Base-by-base conservation (phyloP, 1,140 invertebrate genomes). In the Arion vulgaris region DNA sequence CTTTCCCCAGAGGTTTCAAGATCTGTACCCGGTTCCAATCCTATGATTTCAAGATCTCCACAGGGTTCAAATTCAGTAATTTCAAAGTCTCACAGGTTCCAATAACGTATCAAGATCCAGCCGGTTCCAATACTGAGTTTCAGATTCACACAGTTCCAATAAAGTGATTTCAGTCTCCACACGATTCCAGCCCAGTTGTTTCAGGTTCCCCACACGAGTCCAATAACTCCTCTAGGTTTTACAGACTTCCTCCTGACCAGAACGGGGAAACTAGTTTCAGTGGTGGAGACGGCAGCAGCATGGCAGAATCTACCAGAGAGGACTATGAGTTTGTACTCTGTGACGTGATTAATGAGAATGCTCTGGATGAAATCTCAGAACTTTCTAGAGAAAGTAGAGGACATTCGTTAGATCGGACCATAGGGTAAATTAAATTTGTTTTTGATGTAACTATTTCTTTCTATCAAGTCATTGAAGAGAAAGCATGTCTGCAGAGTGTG, bases 361-460 rank as follows among this genome's bases (percentile, higher is more conserved):
- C 86, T 17, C 81, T 86, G 39, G 89, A 90, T 73, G 83, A 87
- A 34, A 85, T 87, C 68, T 66, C 69, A 4, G 68, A 49, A 17
- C 79, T 80, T n/a, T 81, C 83, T 11, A 82, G 89, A 4, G 92
- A 93, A 75, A 85, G 93, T 23, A 85, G 92, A n/a, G 93, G 93
- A 0, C 92, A 91, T n/a, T 93, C 92, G 13, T 83, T 93, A 45
- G 92, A 92, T 0, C 89, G 93, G 83, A 88, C 88, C 34, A 87
- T 91, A 19, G 92, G 90, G 91, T 92, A 83, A 73, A 78, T 80
- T 45, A 45, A n/a, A n/a, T n/a, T n/a, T n/a, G n/a, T n/a, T n/a
- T n/a, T n/a, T n/a, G n/a, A n/a, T n/a, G n/a, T n/a, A n/a, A n/a
- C n/a, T n/a, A n/a, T n/a, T n/a, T n/a, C n/a, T n/a, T n/a, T n/a